A percentile compares a stretch with the other conserved stretches of the same genome.
Evolutionary conservation across 2,888 invertebrate genomes (phyloP).

Genomic region (Acleris sparsana): DNA sequence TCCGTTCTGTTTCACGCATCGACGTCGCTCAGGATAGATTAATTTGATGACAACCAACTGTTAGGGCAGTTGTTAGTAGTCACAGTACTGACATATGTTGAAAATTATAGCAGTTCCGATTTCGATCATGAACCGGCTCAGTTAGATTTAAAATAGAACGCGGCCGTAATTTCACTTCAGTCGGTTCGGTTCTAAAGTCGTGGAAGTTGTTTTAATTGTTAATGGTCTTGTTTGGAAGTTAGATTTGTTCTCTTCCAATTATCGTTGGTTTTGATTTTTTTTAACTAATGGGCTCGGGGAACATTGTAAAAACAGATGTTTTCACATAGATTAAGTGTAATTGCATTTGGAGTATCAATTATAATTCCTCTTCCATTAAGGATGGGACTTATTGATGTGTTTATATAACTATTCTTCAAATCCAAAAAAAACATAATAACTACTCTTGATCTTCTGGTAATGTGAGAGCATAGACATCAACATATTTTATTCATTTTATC

Average conservation of each 20-base stretch:
- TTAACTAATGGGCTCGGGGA: slow-evolving; percentile 6
- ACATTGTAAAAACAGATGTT: slow-evolving; percentile 12
- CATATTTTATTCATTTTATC: too few relatives aligned
- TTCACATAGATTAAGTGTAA: not conserved
- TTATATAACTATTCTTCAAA: not conserved
- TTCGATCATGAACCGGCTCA: too few relatives aligned
- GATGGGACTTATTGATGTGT: not conserved
- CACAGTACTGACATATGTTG: too few relatives aligned
- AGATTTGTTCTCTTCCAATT: slow-evolving; percentile 27
- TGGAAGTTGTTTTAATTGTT: slow-evolving; percentile 25
- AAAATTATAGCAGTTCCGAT: too few relatives aligned
- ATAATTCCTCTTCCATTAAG: not conserved
- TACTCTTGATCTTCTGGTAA: too few relatives aligned
- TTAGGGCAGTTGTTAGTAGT: slow-evolving; percentile 14
- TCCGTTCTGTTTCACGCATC: slow-evolving; percentile 21
- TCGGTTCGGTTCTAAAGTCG: too few relatives aligned
- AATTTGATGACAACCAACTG: slow-evolving; percentile 39
- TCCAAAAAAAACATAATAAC: too few relatives aligned
- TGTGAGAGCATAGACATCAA: too few relatives aligned
- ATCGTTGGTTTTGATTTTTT: slow-evolving; percentile 9
- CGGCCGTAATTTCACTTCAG: too few relatives aligned
- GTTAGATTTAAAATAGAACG: too few relatives aligned
- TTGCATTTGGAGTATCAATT: not conserved
- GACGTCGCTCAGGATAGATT: slow-evolving; percentile 30
- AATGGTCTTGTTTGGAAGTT: slow-evolving; percentile 23